Evolutionary conservation across 2,113 vertebrate genomes (phyloP).

Genomic region (Cyanistes caeruleus): DNA sequence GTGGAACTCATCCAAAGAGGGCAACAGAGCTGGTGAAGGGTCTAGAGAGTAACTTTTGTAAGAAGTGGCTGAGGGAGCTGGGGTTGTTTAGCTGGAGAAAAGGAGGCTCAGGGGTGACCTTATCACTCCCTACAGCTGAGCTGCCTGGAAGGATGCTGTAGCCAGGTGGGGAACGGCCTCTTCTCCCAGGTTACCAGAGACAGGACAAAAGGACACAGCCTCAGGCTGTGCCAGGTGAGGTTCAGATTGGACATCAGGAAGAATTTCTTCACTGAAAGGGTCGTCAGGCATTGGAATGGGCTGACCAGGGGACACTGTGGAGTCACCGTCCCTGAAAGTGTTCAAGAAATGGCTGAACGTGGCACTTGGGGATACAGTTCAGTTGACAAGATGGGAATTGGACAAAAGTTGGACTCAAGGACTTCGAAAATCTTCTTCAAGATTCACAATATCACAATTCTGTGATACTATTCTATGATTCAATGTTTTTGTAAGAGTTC

Average conservation of each 20-base stretch:
- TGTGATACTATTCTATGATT: not conserved
- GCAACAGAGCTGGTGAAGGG: fast-evolving
- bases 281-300: not conserved
- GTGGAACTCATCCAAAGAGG: not conserved
- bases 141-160: not conserved
- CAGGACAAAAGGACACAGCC: not conserved
- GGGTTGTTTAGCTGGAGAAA: not conserved
- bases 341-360: not conserved
- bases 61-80: not conserved
- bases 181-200: not conserved
- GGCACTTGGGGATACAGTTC: not conserved
- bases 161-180: fast-evolving
- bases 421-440: not conserved
- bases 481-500: not conserved
- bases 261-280: not conserved
- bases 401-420: not conserved
- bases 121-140: not conserved
- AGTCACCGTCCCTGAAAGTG: not conserved
- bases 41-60: not conserved
- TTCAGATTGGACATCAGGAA: not conserved
- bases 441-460: not conserved
- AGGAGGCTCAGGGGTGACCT: not conserved
- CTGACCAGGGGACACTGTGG: not conserved
- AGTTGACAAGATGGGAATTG: not conserved
- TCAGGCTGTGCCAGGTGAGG: not conserved